phyloP scores from a whole-genome alignment of 2,888 invertebrate genomes.

The Steinernema hermaphroditum region DNA sequence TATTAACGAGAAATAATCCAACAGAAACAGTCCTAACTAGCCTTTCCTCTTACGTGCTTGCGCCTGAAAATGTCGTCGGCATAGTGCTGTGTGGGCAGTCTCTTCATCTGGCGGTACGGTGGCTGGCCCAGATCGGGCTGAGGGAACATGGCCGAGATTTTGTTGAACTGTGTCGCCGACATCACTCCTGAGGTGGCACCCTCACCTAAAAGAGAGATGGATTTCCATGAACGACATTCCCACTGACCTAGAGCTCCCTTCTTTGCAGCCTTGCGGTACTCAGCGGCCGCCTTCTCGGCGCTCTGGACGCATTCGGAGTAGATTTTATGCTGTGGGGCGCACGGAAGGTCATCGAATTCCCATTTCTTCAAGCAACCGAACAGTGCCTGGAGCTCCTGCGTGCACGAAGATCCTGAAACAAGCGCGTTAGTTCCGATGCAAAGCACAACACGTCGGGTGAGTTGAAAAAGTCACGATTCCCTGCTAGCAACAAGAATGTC shows the following conservation, averaged over 20 bases:
- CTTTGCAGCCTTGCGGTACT: constrained; percentile 52
- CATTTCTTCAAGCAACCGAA: constrained; percentile 65
- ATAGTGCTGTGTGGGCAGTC: constrained; percentile 59
- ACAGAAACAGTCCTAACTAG: background rate
- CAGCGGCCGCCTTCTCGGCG: constrained; percentile 48
- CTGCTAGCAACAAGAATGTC: background rate
- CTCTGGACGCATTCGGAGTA: constrained; percentile 60
- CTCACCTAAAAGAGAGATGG: constrained; percentile 42
- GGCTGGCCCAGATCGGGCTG: constrained; percentile 58
- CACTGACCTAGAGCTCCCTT: constrained; percentile 59
- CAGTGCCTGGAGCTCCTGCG: constrained; percentile 61
- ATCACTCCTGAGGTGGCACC: constrained; percentile 34
- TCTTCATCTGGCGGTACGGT: constrained; percentile 57
- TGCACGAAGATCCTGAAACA: constrained; percentile 58
- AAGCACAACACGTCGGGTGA: too few species aligned
- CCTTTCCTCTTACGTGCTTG: constrained; percentile 54
- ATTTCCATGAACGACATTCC: constrained; percentile 29
- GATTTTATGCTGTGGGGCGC: constrained; percentile 51
- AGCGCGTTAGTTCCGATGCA: background rate
- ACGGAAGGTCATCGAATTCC: constrained; percentile 64
- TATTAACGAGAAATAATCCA: background rate
- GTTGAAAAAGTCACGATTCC: too few species aligned
- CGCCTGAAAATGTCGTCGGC: constrained; percentile 59
- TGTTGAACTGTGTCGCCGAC: constrained; percentile 56
- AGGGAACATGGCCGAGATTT: constrained; percentile 59